These are phyloP conservation scores for Synergus itoensis DNA, from an alignment of 2,888 invertebrate genomes.

Conservation along the genomic window DNA sequence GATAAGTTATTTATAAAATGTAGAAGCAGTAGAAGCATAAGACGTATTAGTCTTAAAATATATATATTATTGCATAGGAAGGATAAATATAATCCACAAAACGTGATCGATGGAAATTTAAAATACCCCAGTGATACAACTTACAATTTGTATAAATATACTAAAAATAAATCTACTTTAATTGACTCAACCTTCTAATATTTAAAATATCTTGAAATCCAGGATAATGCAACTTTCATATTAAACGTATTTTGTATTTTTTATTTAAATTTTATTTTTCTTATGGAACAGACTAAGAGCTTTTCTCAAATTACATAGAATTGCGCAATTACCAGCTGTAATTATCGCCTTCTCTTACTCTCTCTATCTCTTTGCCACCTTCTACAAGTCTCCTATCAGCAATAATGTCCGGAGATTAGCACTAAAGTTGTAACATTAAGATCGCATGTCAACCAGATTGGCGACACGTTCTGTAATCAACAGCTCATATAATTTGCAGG, in stretches of 20 bases:
- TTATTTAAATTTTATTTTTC: background rate
- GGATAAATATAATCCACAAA: background rate
- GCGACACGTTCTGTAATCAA: constrained; percentile 1
- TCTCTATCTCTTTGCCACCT: background rate
- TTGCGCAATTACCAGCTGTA: background rate
- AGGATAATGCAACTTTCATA: too few relatives aligned
- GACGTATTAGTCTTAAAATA: background rate
- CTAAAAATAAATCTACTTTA: too few relatives aligned
- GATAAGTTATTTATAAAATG: constrained; percentile 1
- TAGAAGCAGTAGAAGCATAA: too few relatives aligned
- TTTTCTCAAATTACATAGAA: constrained; percentile 6
- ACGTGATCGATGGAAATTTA: background rate
- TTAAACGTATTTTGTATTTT: background rate
- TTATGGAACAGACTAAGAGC: background rate
- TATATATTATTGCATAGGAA: background rate
- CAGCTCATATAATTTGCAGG: background rate
- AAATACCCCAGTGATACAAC: background rate
- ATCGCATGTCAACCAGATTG: background rate
- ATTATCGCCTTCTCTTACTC: background rate
- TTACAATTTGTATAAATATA: background rate
- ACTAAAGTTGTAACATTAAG: background rate
- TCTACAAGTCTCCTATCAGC: background rate
- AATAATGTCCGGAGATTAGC: constrained; percentile 19
- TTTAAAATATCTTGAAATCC: too few relatives aligned
- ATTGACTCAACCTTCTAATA: too few relatives aligned